Base-by-base conservation (phyloP, 37 sponge, comb jelly and placozoan genomes). In the Eunapius fragilis region DNA sequence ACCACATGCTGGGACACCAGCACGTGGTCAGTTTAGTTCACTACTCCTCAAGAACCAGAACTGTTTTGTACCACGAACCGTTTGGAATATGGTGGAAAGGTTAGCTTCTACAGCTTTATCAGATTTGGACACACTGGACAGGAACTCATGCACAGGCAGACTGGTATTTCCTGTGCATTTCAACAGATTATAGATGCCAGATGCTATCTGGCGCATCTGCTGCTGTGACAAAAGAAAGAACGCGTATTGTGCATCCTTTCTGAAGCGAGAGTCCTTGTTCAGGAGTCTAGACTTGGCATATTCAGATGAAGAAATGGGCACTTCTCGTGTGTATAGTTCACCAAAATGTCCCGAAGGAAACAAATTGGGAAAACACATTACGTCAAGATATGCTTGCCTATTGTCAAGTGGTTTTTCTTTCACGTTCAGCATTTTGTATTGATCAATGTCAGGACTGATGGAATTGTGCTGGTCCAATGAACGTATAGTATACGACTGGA, bases 311-410 rank as follows among this genome's bases (percentile, higher is more conserved):
- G 80, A 78, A 14, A 84, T 23, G 19, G 72, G 71, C 45, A 79
- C 81, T 26, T 84, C 37, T 9, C 82, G 82, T 31, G 81, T 31
- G 35, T 85, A 86, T 23, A 25, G 80, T 37, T 80, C 77, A 33
- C 90, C 90, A 85, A 90, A 85, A 14, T 49, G 28, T n/a, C 81
- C 90, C 24, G 32, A 71, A 68, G 87, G 87, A 70, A 87, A 91
- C 28, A 86, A 75, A 14, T 25, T 31, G 13, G 87, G 92, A 83
- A 91, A 91, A 69, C 88, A 88, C 88, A 88, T 88, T 4, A 88
- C 77, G 72, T 88, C 83, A 28, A 88, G 69, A 32, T 75, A 35
- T 27, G 84, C 36, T 67, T 80, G 90, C 14, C 84, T 35, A 74
- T 69, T 83, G 80, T 89, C 74, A 23, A 89, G 38, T 13, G 80